Evolutionary conservation across 1,140 invertebrate species (phyloP), one percentile per base, ranked within the genome.

Genomic region (Plodia interpunctella): DNA sequence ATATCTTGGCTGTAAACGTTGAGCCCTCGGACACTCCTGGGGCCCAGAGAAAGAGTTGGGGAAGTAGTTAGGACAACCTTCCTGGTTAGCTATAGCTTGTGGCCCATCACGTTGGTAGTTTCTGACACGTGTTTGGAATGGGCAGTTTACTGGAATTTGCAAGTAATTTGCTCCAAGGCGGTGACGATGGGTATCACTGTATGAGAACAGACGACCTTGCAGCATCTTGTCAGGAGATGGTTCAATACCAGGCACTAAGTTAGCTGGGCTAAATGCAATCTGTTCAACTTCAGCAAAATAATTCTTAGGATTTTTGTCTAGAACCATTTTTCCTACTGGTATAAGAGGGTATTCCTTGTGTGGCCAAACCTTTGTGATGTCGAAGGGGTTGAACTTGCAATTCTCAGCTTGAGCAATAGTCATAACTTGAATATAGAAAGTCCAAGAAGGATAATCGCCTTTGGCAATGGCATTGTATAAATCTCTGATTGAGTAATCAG

Each of bases 271-370:
- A 86, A 99, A 99, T 2, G 98, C 98, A 52, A 97, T 90, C 90
- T 99, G 98, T 85, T 99, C 98, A 5, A 99, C 94, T 80, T 98
- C 97, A 49, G 96, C 93, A 86, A 98, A 98, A 86, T 98, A 98
- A 82, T 99, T 99, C 62, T 93, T 93, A 1, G 98, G 96, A 84
- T 98, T 98, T 50, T 93, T 91, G 83, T 98, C 94, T 30, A 99
- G 91, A 0, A 97, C 95, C 66, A 99, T 80, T 87, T 95, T 95
- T 0, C 98, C 98, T 1, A 99, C 97, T 5, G 94, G 94, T 58
- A 98, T 98, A 51, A 99, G 90, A 11, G 98, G 98, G 83, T 91
- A 99, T 13, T 98, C 95, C 17, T 90, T 86, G 58, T 99, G 98
- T 0, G 97, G 94, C 98, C 98, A 99, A 10, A 98, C 71, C 86